phyloP scores from a whole-genome alignment of 2,888 invertebrate species.

The Caprella mutica region DNA sequence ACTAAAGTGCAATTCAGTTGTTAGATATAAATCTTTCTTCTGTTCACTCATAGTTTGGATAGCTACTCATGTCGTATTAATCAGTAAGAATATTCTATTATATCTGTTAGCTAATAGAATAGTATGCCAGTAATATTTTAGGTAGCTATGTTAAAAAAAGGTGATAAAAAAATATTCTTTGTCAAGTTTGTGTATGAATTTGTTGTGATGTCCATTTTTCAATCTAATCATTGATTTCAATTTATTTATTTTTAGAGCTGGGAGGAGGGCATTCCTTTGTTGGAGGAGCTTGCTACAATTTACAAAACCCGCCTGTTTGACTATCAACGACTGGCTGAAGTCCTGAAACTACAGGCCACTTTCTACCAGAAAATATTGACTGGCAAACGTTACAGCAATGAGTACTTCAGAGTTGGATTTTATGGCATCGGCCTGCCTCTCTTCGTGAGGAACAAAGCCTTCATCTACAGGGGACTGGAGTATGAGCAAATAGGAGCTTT shows the following conservation, averaged over 20 bases:
- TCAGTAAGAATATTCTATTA: too few species aligned
- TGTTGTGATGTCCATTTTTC: too few species aligned
- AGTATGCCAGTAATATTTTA: too few species aligned
- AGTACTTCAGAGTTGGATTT: constrained; percentile 90
- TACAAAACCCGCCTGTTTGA: constrained; percentile 79
- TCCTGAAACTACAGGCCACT: constrained; percentile 71
- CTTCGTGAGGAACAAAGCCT: constrained; percentile 92
- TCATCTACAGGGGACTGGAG: constrained; percentile 87
- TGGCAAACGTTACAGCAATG: constrained; percentile 77
- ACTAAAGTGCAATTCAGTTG: too few species aligned
- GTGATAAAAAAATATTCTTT: too few species aligned
- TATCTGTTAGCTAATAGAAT: too few species aligned
- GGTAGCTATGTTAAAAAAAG: too few species aligned
- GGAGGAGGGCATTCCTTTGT: constrained; percentile 87
- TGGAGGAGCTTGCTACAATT: constrained; percentile 73
- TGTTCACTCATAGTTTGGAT: too few species aligned
- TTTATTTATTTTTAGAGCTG: constrained; percentile 60
- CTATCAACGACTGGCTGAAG: constrained; percentile 73
- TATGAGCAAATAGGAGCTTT: constrained; percentile 91
- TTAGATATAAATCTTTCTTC: too few species aligned
- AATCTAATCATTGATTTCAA: neutral
- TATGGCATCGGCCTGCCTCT: constrained; percentile 84
- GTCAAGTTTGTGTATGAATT: too few species aligned
- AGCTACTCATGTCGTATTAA: too few species aligned
- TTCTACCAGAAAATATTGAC: constrained; percentile 85